Base-by-base conservation (phyloP, 2,888 invertebrate species). In the Drosophila buzzatii region DNA sequence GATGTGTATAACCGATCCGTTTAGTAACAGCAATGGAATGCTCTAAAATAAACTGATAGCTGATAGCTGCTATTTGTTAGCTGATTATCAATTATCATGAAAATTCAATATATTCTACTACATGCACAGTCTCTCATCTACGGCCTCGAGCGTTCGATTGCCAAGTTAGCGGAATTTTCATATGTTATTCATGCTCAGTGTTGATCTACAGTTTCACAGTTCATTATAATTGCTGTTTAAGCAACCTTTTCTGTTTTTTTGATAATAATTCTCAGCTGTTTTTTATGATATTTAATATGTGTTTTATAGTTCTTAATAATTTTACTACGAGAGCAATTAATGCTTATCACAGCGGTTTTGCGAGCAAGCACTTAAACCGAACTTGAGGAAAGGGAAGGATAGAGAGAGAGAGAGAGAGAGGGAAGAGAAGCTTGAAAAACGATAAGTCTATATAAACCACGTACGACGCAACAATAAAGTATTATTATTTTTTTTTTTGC, bases 21-120 rank as follows among this genome's bases (percentile, higher is more conserved):
- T 64, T 74, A 60, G 76, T 74, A 79, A 78, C 78, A 73, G 60
- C 14, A 53, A 31, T 57, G 45, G 23, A 58, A 20, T 65, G 39
- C 52, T 45, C 53, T 58, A 58, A 78, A 61, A 41, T 20, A 35
- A 58, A 63, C 41, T 73, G 77, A 72, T 72, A 73, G 55, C 35
- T 33, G 27, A 45, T 14, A 59, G 10, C 39, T 72, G 23, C 6
- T 27, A 27, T 9, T 39, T 72, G 23, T 12, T 44, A 49, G 12
- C 49, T 49, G 49, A 49, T 49, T 31, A 49, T 49, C 39, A 56
- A 55, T 33, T 53, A 64, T 45, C 42, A 23, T 8, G 20, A 44
- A 42, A 41, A 42, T 35, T n/a, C 39, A 37, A 41, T 44, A 27
- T 27, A 27, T 27, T 27, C 27, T 27, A 20, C n/a, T 10, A 37